phyloP scores from a whole-genome alignment of 2,113 vertebrate genomes.

The Acanthisitta chloris region DNA sequence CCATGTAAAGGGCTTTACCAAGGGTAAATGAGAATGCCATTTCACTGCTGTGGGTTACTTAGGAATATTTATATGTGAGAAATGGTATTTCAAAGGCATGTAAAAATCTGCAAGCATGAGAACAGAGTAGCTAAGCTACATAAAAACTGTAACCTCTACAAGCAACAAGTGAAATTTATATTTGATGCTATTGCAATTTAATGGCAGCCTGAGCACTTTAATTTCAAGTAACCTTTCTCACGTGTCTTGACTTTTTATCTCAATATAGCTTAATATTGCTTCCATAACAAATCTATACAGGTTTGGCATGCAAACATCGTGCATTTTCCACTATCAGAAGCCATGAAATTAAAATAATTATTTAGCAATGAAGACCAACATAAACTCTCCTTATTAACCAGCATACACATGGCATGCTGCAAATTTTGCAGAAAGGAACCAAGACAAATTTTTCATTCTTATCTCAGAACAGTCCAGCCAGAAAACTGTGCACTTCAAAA shows the following conservation, averaged over 20 bases:
- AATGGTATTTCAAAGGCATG: neutral
- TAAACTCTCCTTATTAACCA: neutral
- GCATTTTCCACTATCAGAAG: neutral
- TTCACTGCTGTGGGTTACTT: neutral
- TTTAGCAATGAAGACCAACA: neutral
- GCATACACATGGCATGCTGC: neutral
- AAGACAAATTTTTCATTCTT: constrained; percentile 8
- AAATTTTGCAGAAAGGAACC: neutral
- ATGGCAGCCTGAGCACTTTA: neutral
- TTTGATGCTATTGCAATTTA: neutral
- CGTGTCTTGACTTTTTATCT: neutral
- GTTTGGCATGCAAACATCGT: neutral
- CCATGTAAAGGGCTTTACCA: neutral
- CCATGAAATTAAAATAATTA: neutral
- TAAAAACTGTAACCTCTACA: neutral
- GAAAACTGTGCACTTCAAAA: neutral
- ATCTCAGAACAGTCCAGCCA: neutral
- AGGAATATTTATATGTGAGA: neutral
- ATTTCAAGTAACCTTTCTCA: neutral
- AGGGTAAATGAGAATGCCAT: neutral
- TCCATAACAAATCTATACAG: neutral
- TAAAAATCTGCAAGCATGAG: neutral
- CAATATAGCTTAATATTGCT: neutral
- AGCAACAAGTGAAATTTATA: neutral
- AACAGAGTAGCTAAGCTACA: neutral